phyloP scores from a whole-genome alignment of 2,888 invertebrate species.

The Melanostoma mellinum region DNA sequence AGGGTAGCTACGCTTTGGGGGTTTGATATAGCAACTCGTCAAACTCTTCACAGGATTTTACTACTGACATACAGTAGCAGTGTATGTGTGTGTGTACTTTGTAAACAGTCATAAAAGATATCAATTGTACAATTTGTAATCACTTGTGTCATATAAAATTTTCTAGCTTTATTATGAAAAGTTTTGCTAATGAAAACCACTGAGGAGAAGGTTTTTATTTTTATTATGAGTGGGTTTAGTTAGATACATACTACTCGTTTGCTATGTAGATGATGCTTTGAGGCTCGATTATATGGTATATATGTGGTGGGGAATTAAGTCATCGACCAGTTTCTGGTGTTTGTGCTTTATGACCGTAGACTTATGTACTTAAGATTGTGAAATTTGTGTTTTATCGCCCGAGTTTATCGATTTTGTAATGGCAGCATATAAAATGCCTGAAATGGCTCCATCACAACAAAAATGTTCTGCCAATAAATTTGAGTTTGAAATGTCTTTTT shows the following conservation, averaged over 20 bases:
- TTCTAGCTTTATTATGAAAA: slow-evolving; percentile 48
- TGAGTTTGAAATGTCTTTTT: too few relatives aligned
- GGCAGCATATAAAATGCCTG: too few relatives aligned
- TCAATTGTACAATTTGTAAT: slow-evolving; percentile 65
- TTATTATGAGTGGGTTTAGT: neutral
- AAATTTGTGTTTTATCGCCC: too few relatives aligned
- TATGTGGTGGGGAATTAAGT: slow-evolving; percentile 42
- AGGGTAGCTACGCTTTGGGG: neutral
- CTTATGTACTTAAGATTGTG: too few relatives aligned
- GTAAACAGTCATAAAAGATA: slow-evolving; percentile 9
- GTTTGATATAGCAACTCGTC: neutral
- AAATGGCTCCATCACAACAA: too few relatives aligned
- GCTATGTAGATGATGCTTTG: neutral
- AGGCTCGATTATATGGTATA: slow-evolving; percentile 19
- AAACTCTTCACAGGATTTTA: slow-evolving; percentile 19
- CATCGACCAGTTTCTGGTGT: slow-evolving; percentile 10
- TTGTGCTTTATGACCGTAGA: too few relatives aligned
- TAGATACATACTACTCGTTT: neutral
- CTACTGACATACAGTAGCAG: neutral
- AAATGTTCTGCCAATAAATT: too few relatives aligned
- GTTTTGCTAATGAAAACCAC: slow-evolving; percentile 43
- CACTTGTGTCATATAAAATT: slow-evolving; percentile 68
- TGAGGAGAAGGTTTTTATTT: neutral
- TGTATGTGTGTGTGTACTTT: neutral
- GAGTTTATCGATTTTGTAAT: too few relatives aligned